Percentiles rank a stretch among this genome's conserved stretches.
These are phyloP conservation scores for Dryocosmus kuriphilus DNA, from an alignment of 2,888 invertebrate species.

Conservation along the genomic window DNA sequence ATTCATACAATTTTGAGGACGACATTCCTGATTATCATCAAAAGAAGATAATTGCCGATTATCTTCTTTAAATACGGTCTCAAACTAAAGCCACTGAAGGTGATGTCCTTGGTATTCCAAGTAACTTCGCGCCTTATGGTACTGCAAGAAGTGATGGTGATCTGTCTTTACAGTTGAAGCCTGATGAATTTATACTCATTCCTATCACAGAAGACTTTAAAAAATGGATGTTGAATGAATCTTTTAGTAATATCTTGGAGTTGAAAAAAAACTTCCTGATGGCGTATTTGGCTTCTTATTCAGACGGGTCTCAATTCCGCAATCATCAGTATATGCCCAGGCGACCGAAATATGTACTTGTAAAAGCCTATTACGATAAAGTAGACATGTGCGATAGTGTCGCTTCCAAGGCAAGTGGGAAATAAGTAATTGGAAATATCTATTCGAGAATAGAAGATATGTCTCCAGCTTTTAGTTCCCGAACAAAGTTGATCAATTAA, in stretches of 20 bases:
- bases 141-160: neutral
- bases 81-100: neutral
- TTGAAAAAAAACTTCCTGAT: neutral
- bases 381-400: neutral
- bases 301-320: neutral
- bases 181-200: neutral
- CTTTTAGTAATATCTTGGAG: neutral
- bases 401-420: constrained; percentile 1
- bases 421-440: constrained; percentile 2
- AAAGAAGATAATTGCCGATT: too few species aligned
- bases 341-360: neutral
- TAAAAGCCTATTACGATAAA: constrained; percentile 4
- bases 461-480: constrained; percentile 11
- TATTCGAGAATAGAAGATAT: constrained; percentile 19
- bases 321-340: neutral
- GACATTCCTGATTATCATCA: too few species aligned
- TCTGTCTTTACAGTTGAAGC: neutral
- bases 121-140: neutral
- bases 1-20: too few species aligned
- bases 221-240: neutral
- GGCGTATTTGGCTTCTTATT: neutral
- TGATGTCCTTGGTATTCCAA: neutral
- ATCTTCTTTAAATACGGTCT: neutral
- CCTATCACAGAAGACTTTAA: neutral
- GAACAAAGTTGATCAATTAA: neutral